A percentile compares a stretch with the other conserved stretches of the same genome.
Conservation (phyloP, 2,888 invertebrate genomes). For the Morinoia aosen region DNA sequence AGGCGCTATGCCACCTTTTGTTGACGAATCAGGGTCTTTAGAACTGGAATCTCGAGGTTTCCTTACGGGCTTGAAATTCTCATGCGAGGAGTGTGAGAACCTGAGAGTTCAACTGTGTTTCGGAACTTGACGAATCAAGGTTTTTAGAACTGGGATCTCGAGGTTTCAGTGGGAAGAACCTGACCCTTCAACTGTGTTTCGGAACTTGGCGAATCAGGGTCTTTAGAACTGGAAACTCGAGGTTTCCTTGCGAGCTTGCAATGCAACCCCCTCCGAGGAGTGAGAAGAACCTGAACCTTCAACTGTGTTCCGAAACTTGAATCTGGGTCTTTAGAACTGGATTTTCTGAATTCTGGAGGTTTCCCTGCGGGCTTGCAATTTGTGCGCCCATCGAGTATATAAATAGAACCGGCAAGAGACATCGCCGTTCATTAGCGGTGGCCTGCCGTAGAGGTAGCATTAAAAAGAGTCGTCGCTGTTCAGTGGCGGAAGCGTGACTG, state of each 20-base stretch:
- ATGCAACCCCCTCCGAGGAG: neutral
- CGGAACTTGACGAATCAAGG: neutral
- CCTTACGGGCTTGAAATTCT: neutral
- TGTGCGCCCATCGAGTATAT: too few species aligned
- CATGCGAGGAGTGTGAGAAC: neutral
- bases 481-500: too few species aligned
- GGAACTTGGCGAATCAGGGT: neutral
- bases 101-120: neutral
- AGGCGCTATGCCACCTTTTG: neutral
- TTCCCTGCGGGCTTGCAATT: neutral
- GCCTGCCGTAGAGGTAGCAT: too few species aligned
- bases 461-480: too few species aligned
- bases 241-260: neutral
- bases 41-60: neutral
- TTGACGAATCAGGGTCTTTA: constrained; percentile 12
- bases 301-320: neutral
- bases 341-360: neutral
- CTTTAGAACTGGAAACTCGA: neutral
- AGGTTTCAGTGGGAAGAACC: neutral
- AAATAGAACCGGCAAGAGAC: too few species aligned
- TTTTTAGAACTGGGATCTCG: neutral
- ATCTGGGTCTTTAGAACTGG: neutral
- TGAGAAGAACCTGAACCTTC: neutral
- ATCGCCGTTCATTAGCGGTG: too few species aligned
- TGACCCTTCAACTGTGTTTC: neutral